phyloP scores from a whole-genome alignment of 2,888 invertebrate species.

The Cerceris rybyensis region DNA sequence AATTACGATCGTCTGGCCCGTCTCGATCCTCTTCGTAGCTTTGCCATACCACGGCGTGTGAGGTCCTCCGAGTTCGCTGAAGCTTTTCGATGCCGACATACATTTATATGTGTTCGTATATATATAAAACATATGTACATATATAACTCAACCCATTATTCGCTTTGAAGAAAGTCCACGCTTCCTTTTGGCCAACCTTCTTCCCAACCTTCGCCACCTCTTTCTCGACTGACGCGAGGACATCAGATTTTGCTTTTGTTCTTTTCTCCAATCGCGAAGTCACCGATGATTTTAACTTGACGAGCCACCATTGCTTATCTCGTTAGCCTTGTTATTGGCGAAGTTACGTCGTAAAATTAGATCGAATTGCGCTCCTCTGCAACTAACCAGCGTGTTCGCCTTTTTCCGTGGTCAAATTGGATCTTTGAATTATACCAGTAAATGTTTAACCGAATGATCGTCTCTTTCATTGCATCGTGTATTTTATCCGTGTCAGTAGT shows the following conservation, averaged over 20 bases:
- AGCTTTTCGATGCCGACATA: constrained; percentile 38
- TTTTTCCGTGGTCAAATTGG: neutral
- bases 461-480: no score
- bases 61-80: constrained; percentile 53
- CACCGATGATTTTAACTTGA: neutral
- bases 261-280: neutral
- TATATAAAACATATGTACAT: neutral
- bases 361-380: neutral
- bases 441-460: no score
- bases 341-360: constrained; percentile 5
- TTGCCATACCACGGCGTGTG: constrained; percentile 58
- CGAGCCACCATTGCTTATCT: neutral
- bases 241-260: constrained; percentile 2
- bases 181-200: constrained; percentile 47
- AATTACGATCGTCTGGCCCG: constrained; percentile 72
- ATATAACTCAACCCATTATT: constrained; percentile 64
- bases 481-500: no score
- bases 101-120: neutral
- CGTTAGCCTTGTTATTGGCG: neutral
- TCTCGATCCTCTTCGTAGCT: constrained; percentile 35
- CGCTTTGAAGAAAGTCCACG: constrained; percentile 44
- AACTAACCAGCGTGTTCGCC: neutral
- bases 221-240: constrained; percentile 6
- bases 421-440: no score
- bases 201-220: constrained; percentile 16